Conservation (phyloP, 2,113 vertebrate species). For the Struthio camelus region DNA sequence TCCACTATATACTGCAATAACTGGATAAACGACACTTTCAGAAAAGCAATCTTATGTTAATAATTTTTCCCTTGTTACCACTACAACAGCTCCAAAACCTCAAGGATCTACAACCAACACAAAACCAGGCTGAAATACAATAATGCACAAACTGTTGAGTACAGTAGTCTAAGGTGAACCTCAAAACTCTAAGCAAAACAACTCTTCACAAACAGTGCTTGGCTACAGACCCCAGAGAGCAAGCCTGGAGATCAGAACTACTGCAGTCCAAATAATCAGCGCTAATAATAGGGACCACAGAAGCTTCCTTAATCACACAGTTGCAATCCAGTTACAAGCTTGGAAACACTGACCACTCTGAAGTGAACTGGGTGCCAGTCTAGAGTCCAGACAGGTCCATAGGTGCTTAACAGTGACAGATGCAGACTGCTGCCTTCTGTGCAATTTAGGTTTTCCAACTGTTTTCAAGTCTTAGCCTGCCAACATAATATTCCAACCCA, state of each 20-base stretch:
- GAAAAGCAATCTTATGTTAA: not conserved
- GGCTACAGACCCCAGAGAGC: not conserved
- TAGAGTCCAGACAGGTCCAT: rapidly evolving
- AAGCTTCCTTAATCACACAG: not conserved
- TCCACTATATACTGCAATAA: not conserved
- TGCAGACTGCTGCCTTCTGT: not conserved
- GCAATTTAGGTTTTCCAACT: not conserved
- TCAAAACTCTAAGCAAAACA: not conserved
- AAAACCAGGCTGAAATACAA: not conserved
- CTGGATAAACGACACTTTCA: rapidly evolving
- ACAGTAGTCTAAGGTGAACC: not conserved
- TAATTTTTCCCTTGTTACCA: not conserved
- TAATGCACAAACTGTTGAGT: not conserved
- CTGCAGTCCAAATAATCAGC: not conserved
- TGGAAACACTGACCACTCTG: not conserved
- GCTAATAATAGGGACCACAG: not conserved
- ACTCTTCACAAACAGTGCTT: not conserved
- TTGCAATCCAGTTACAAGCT: not conserved
- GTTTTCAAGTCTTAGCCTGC: not conserved
- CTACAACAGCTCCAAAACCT: not conserved
- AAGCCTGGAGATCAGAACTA: not conserved
- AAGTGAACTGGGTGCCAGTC: not conserved
- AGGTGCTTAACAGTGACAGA: not conserved
- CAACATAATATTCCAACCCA: not conserved
- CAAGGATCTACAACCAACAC: not conserved